A percentile compares a stretch with the other conserved stretches of the same genome.
Conservation (phyloP, 2,797 vertebrate species). For the Scolopax rusticola region DNA sequence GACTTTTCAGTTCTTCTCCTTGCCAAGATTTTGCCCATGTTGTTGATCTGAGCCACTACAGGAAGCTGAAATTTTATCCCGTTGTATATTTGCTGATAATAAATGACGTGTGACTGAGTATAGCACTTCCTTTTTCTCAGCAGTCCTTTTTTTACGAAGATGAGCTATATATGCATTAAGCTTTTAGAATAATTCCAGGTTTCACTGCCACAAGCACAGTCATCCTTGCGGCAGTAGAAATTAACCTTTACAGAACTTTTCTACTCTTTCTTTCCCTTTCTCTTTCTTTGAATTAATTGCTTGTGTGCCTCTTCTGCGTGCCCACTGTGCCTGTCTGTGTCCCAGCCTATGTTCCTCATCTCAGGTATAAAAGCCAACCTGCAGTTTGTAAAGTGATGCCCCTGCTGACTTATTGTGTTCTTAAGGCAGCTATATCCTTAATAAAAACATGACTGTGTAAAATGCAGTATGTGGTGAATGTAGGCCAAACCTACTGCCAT, state of each 20-base stretch:
- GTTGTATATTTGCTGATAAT: background rate
- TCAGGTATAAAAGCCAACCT: background rate
- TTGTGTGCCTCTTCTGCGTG: background rate
- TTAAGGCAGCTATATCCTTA: background rate
- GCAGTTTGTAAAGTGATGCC: background rate
- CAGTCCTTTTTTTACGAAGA: background rate
- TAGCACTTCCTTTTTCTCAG: background rate
- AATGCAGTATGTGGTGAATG: background rate
- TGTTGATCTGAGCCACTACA: background rate
- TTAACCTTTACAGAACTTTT: background rate
- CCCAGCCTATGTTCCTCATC: background rate
- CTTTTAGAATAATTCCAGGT: background rate
- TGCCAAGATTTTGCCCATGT: slow-evolving; percentile 32
- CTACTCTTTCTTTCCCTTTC: background rate
- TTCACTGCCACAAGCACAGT: background rate
- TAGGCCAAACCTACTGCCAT: background rate
- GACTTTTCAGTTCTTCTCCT: background rate
- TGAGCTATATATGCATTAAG: background rate
- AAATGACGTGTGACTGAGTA: background rate
- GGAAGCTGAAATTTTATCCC: background rate
- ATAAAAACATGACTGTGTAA: background rate
- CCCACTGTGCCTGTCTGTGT: background rate
- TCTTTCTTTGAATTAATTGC: background rate
- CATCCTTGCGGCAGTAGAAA: background rate
- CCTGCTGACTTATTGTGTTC: background rate